These are phyloP conservation scores for Enhydra lutris DNA, from an alignment of 2,113 vertebrate genomes.

Conservation along the genomic window DNA sequence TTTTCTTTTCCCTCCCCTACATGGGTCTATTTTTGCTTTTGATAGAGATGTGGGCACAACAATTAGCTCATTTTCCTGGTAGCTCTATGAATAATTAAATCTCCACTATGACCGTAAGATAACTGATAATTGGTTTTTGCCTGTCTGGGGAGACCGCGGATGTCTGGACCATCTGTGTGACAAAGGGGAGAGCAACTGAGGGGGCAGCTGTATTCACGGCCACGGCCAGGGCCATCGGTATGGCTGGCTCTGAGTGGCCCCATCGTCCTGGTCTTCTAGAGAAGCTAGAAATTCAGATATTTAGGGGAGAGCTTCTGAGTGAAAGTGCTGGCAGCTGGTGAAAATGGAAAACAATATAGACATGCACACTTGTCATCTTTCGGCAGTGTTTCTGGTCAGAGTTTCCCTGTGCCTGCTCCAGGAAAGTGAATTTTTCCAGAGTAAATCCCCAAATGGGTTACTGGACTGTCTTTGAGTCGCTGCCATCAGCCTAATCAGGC, in stretches of 20 bases:
- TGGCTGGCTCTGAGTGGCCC: rapidly evolving
- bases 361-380: background rate
- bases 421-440: background rate
- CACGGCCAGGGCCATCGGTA: background rate
- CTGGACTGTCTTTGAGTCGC: background rate
- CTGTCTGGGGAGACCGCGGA: background rate
- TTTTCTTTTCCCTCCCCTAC: background rate
- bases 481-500: background rate
- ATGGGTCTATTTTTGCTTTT: background rate
- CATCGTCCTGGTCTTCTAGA: background rate
- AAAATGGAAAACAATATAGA: background rate
- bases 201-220: background rate
- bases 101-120: background rate
- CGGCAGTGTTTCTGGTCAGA: background rate
- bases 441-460: background rate
- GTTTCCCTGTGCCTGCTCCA: background rate
- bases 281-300: background rate
- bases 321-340: background rate
- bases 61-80: background rate
- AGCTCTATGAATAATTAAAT: background rate
- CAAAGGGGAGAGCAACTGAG: background rate
- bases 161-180: background rate
- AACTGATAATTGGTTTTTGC: background rate
- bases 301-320: background rate
- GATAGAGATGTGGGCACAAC: background rate